A percentile compares a stretch with the other conserved stretches of the same genome.
phyloP scores from a whole-genome alignment of 64 coral and sea anemone genomes.

The Trachythela sp. region DNA sequence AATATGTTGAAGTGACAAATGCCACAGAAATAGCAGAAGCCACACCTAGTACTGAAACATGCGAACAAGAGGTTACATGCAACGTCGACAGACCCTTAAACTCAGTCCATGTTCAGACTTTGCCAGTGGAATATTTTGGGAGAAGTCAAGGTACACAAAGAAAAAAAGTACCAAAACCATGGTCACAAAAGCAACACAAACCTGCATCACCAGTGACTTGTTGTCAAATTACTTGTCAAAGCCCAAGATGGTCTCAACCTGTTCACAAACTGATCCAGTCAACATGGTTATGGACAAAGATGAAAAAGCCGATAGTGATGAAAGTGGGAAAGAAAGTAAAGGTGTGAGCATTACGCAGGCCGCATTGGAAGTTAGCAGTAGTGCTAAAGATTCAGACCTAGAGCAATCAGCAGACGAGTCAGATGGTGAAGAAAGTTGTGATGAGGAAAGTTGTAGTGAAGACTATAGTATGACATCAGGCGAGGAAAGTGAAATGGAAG shows the following conservation, averaged over 20 bases:
- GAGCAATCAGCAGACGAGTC: slow-evolving; percentile 28
- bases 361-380: slow-evolving; percentile 24
- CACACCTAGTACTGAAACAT: too few relatives aligned
- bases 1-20: too few relatives aligned
- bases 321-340: slow-evolving; percentile 22
- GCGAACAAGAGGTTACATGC: too few relatives aligned
- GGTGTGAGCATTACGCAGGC: slow-evolving; percentile 29
- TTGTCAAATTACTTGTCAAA: slow-evolving; percentile 40
- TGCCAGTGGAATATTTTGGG: too few relatives aligned
- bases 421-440: slow-evolving; percentile 36
- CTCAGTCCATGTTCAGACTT: too few relatives aligned
- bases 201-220: too few relatives aligned
- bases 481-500: slow-evolving; percentile 36
- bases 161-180: too few relatives aligned
- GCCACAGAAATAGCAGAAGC: too few relatives aligned
- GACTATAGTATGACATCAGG: slow-evolving; percentile 20
- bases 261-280: slow-evolving; percentile 38
- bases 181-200: too few relatives aligned
- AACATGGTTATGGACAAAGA: slow-evolving; percentile 32
- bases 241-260: slow-evolving; percentile 38
- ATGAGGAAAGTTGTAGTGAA: slow-evolving; percentile 15
- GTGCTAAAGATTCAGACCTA: slow-evolving; percentile 21
- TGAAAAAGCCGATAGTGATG: slow-evolving; percentile 13
- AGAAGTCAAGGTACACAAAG: too few relatives aligned
- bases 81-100: too few relatives aligned